A percentile compares a stretch with the other conserved stretches of the same genome.
Evolutionary conservation across 2,888 invertebrate species (phyloP).

Genomic region (Caenorhabditis sp.): DNA sequence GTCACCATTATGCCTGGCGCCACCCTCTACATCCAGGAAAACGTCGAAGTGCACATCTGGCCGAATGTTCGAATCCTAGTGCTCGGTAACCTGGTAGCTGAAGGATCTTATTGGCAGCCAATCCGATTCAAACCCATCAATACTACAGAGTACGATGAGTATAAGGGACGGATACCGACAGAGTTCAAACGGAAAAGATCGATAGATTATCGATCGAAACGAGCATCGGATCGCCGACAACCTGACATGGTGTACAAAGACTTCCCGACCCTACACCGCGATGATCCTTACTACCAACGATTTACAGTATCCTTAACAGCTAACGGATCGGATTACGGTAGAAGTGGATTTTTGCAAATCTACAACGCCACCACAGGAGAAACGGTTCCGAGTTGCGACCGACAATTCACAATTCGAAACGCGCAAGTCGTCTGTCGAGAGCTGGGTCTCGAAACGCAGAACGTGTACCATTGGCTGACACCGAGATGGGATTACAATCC

Average conservation of each 20-base stretch:
- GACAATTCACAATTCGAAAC: constrained; percentile 95
- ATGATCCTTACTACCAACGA: constrained; percentile 81
- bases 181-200: constrained; percentile 66
- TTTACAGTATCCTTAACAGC: constrained; percentile 73
- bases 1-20: constrained; percentile 97
- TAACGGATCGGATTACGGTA: constrained; percentile 71
- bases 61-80: constrained; percentile 89
- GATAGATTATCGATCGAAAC: not conserved
- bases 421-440: constrained; percentile 93
- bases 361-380: constrained; percentile 96
- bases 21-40: constrained; percentile 91
- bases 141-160: constrained; percentile 79
- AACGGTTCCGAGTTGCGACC: constrained; percentile 97
- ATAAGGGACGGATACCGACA: constrained; percentile 70
- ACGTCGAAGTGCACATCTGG: constrained; percentile 90
- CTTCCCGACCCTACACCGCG: constrained; percentile 80
- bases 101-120: constrained; percentile 88
- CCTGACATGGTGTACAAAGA: constrained; percentile 77
- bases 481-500: constrained; percentile 92
- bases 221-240: constrained; percentile 55
- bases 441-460: constrained; percentile 92
- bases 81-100: constrained; percentile 91
- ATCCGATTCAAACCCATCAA: constrained; percentile 82
- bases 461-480: constrained; percentile 92
- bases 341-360: constrained; percentile 85